phyloP scores from a whole-genome alignment of 2,888 invertebrate genomes.

The Erannis defoliaria region DNA sequence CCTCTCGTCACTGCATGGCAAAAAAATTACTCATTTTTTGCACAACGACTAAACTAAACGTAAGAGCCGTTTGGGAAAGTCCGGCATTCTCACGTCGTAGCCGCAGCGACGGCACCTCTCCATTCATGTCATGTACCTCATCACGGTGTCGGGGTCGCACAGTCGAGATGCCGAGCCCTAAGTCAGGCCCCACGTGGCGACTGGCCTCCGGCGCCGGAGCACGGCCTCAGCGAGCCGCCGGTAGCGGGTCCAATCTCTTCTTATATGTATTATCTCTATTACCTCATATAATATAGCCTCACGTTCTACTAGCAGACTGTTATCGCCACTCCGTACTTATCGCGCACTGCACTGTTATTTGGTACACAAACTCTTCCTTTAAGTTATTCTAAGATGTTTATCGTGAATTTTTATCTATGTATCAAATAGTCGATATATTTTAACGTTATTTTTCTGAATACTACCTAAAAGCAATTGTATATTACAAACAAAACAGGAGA shows the following conservation, averaged over 20 bases:
- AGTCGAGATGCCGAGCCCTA: too few relatives aligned
- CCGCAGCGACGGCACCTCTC: too few relatives aligned
- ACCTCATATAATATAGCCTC: conserved; percentile 82
- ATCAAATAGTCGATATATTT: conserved; percentile 82
- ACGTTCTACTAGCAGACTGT: conserved; percentile 58
- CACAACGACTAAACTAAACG: too few relatives aligned
- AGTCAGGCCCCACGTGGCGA: too few relatives aligned
- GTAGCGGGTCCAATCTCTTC: conserved; percentile 61
- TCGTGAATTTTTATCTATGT: conserved; percentile 78
- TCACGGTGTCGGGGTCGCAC: too few relatives aligned
- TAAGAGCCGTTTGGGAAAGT: too few relatives aligned
- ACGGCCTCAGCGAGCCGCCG: conserved; percentile 41
- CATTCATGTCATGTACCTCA: too few relatives aligned
- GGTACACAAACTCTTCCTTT: conserved; percentile 77
- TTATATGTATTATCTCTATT: conserved; percentile 66
- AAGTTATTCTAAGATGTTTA: conserved; percentile 79
- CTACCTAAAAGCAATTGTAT: conserved; percentile 84
- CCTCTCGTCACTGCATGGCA: too few relatives aligned
- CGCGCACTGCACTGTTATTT: conserved; percentile 83
- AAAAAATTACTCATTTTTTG: too few relatives aligned
- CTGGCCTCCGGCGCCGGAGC: neutral
- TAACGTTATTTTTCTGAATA: conserved; percentile 84
- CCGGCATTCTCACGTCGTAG: too few relatives aligned
- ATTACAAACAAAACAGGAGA: conserved; percentile 85
- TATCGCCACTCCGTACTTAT: conserved; percentile 77